These are phyloP conservation scores for Lasius fuliginosus DNA, from an alignment of 2,888 invertebrate genomes.

Conservation along the genomic window DNA sequence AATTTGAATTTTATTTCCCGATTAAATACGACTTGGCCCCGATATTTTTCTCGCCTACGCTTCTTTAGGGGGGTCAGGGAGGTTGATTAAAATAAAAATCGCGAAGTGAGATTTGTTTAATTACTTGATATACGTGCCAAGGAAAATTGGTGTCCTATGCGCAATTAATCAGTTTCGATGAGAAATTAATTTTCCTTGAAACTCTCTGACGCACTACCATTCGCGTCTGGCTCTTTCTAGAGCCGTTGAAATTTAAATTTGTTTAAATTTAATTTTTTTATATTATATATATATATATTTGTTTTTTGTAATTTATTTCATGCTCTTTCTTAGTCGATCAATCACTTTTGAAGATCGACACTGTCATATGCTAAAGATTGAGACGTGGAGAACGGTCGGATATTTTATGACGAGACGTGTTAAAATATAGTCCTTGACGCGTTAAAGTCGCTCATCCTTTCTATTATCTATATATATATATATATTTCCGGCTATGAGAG, in stretches of 20 bases:
- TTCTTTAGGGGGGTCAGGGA: too few species aligned
- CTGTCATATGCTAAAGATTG: background rate
- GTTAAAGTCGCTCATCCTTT: background rate
- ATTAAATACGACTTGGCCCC: too few species aligned
- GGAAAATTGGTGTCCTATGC: too few species aligned
- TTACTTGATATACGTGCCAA: too few species aligned
- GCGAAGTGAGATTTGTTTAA: too few species aligned
- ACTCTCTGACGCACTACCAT: too few species aligned
- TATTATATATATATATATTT: background rate
- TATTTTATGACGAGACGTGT: background rate
- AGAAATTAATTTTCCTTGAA: too few species aligned
- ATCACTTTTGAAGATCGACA: background rate
- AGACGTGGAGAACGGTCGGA: background rate
- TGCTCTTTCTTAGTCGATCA: background rate
- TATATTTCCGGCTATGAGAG: background rate
- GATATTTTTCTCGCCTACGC: too few species aligned
- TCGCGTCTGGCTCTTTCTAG: too few species aligned
- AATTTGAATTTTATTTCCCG: background rate
- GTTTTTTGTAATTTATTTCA: background rate
- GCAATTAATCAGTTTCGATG: too few species aligned
- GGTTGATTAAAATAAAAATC: too few species aligned
- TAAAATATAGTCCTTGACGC: constrained; percentile 12
- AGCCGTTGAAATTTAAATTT: too few species aligned
- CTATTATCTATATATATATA: background rate
- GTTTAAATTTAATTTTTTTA: background rate